Evolutionary conservation across 1,140 invertebrate genomes (phyloP), one percentile per base, ranked within the genome.

Genomic region (Globodera rostochiensis): DNA sequence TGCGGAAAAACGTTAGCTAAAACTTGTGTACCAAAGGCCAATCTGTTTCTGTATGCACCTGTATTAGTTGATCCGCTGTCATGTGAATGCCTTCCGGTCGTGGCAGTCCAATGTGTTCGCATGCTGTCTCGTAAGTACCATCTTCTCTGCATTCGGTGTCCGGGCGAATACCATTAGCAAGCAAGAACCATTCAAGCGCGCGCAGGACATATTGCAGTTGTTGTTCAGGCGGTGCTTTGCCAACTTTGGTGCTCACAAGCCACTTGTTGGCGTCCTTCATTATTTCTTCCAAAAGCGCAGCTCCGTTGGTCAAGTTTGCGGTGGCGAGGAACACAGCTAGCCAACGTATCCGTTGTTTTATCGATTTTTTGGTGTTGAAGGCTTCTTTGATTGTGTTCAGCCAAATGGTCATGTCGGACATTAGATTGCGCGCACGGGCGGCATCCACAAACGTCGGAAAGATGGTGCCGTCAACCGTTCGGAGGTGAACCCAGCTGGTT

Each of bases 21-120:
- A 19, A 19, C 1, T 64, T n/a, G 13, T 2, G 15, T 15, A 0
- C 19, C 5, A n/a, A 19, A 19, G 0, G 1, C 6, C 0, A n/a
- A n/a, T n/a, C n/a, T n/a, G n/a, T n/a, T n/a, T n/a, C n/a, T n/a
- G n/a, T 4, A 11, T n/a, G 15, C 4, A 6, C 57, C 57, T 64
- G 13, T 1, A 19, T 19, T 1, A 15, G 19, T 4, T 6, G 13
- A 0, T 64, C 57, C 15, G 13, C 19, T 11, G 13, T 64, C 3
- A 64, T 6, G 13, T 19, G 3, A 15, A 64, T 1, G 15, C 57
- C 57, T 3, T 19, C 5, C 4, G 57, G 57, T 4, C 57, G 57
- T 64, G 57, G 11, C 1, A 64, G 4, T 6, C 57, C 57, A n/a
- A 64, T 64, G 57, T n/a, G 57, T 6, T 64, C 57, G 4, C 57